A percentile compares a stretch with the other conserved stretches of the same genome.
These are phyloP conservation scores for Mustela lutreola DNA, from an alignment of 2,113 vertebrate species.

Conservation along the genomic window DNA sequence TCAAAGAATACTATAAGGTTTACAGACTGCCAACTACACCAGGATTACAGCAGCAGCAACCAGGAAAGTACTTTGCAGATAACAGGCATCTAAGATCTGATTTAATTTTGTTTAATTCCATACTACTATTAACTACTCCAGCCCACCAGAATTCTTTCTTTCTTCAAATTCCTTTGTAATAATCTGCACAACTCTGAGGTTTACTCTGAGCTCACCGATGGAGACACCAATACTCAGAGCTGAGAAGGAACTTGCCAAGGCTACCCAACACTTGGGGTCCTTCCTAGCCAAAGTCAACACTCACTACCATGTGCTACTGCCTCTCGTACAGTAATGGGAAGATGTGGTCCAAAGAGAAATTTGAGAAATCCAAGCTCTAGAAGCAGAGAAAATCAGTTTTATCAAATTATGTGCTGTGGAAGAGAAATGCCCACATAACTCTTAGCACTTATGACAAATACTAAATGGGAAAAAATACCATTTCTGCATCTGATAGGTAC, in stretches of 20 bases:
- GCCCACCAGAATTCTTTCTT: not conserved
- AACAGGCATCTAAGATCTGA: conserved; percentile 17
- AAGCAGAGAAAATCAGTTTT: conserved; percentile 32
- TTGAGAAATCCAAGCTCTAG: not conserved
- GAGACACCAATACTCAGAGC: conserved; percentile 25
- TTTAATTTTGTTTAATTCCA: conserved; percentile 19
- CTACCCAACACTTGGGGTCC: not conserved
- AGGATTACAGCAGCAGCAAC: not conserved
- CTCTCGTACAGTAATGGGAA: not conserved
- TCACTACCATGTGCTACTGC: not conserved
- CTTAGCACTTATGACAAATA: not conserved
- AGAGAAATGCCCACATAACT: conserved; percentile 23
- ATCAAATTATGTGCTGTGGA: not conserved
- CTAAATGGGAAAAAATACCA: not conserved
- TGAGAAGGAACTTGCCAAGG: conserved; percentile 11
- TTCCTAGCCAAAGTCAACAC: conserved; percentile 18
- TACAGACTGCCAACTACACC: conserved; percentile 35
- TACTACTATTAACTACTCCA: conserved; percentile 53
- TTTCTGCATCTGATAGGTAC: not conserved
- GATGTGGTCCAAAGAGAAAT: not conserved
- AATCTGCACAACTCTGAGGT: conserved; percentile 36
- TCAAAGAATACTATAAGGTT: conserved; percentile 46
- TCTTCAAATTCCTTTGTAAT: conserved; percentile 42
- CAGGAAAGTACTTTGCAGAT: conserved; percentile 38
- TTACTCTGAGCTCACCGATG: not conserved